Base-by-base conservation (phyloP, 1,140 invertebrate species). In the Scaptomyza pallida region DNA sequence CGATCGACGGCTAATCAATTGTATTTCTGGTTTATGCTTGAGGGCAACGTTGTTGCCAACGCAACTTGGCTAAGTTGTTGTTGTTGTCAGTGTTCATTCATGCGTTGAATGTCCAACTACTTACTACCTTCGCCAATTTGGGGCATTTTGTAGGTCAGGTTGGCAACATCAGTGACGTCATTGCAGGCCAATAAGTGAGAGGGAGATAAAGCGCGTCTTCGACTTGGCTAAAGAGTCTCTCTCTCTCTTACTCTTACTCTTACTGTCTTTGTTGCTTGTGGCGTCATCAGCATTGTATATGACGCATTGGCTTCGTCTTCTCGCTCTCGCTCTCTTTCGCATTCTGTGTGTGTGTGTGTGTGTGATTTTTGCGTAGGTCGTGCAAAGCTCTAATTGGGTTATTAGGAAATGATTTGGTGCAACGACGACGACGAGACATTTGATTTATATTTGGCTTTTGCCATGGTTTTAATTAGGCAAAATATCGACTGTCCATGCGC, bases 311-410 rank as follows among this genome's bases (percentile, higher is more conserved):
- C 6, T 10, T 23, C 30, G n/a, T 26, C 50, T 35, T 61, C 8
- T 35, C 2, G 2, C 23, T 5, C 23, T 30, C 26, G 1, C 26
- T 30, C 26, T 30, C 26, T 30, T n/a, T n/a, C n/a, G n/a, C n/a
- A n/a, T n/a, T n/a, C n/a, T n/a, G n/a, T 50, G 16, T 33, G 21
- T 21, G 21, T 65, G 21, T 26, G 30, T 45, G 61, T 51, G 2
- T 43, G 43, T 15, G 19, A 17, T 26, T 52, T 60, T 79, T 71
- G 80, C 72, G 80, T 80, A 75, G 79, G 79, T 72, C 72, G 71
- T 56, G 48, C 12, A 19, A n/a, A 52, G 21, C 76, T 73, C 83
- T 85, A 85, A 85, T 85, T 85, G 81, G 80, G 76, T 85, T 85
- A 80, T 80, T 85, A 86, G 80, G 72, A 79, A 83, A 82, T 68